Conservation (phyloP, 1,140 invertebrate species). For the Tachypleus tridentatus region DNA sequence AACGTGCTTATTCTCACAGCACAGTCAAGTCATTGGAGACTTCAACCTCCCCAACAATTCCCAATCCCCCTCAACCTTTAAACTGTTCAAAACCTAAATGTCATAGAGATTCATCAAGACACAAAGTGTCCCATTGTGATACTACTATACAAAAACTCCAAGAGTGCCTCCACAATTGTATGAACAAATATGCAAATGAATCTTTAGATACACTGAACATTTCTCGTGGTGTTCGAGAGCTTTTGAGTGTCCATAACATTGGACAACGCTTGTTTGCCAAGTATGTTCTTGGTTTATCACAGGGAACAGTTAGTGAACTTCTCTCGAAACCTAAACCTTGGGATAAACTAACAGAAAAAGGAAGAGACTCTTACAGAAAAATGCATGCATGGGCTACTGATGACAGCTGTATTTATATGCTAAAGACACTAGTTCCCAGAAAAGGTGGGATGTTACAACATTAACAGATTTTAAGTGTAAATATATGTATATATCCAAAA, state of each 20-base stretch:
- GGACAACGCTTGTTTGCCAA: constrained; percentile 97
- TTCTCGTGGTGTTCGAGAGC: constrained; percentile 60
- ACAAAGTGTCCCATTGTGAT: constrained; percentile 34
- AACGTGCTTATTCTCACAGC: background rate
- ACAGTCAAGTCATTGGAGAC: background rate
- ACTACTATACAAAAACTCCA: constrained; percentile 55
- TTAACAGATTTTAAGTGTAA: background rate
- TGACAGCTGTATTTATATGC: constrained; percentile 87
- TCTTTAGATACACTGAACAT: constrained; percentile 90
- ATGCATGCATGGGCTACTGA: constrained; percentile 99
- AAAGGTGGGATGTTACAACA: constrained; percentile 57
- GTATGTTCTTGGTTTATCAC: constrained; percentile 88
- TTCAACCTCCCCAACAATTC: background rate
- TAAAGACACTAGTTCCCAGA: constrained; percentile 95
- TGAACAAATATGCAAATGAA: constrained; percentile 85
- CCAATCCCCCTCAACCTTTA: background rate
- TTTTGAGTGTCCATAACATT: constrained; percentile 96
- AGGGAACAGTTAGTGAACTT: constrained; percentile 95
- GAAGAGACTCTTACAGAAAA: constrained; percentile 93
- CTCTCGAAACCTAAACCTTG: constrained; percentile 98
- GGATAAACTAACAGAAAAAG: constrained; percentile 99
- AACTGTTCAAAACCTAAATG: constrained; percentile 16
- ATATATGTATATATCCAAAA: too few relatives aligned
- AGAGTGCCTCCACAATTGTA: constrained; percentile 82
- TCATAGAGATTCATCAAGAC: constrained; percentile 35